A percentile compares a stretch with the other conserved stretches of the same genome.
phyloP scores from a whole-genome alignment of 1,140 invertebrate genomes.

The Leucophenga varia region DNA sequence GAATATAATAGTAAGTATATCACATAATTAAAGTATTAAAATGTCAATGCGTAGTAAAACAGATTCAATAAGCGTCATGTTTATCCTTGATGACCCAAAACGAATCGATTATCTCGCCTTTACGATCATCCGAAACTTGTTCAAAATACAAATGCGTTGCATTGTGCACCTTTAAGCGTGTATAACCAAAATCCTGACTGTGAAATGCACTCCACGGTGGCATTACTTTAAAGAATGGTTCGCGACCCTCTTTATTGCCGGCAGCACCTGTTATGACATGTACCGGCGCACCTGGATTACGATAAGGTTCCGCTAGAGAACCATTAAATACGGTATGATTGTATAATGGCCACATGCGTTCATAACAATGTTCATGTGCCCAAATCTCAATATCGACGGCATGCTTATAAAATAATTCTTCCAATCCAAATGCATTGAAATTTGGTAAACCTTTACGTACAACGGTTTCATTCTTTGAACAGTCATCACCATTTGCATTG shows the following conservation, averaged over 20 bases:
- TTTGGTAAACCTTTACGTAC: slow-evolving; percentile 74
- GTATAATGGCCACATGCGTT: slow-evolving; percentile 91
- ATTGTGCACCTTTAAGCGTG: slow-evolving; percentile 79
- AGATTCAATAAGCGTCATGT: slow-evolving; percentile 51
- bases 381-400: slow-evolving; percentile 93
- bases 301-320: slow-evolving; percentile 74
- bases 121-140: slow-evolving; percentile 84
- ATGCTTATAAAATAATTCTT: slow-evolving; percentile 82
- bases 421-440: slow-evolving; percentile 71
- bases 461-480: slow-evolving; percentile 73
- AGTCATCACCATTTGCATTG: slow-evolving; percentile 84
- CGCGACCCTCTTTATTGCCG: slow-evolving; percentile 70
- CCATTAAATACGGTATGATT: slow-evolving; percentile 85
- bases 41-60: neutral
- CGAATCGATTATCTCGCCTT: slow-evolving; percentile 71
- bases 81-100: slow-evolving; percentile 75
- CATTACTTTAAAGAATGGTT: slow-evolving; percentile 52
- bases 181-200: slow-evolving; percentile 84
- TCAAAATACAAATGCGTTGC: slow-evolving; percentile 86
- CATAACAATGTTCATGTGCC: slow-evolving; percentile 96
- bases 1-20: neutral
- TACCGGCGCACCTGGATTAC: slow-evolving; percentile 83
- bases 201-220: slow-evolving; percentile 50
- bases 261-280: slow-evolving; percentile 94
- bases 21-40: slow-evolving; percentile 79